Evolutionary conservation across 2,113 vertebrate genomes (phyloP).

Genomic region (Takifugu bimaculatus): DNA sequence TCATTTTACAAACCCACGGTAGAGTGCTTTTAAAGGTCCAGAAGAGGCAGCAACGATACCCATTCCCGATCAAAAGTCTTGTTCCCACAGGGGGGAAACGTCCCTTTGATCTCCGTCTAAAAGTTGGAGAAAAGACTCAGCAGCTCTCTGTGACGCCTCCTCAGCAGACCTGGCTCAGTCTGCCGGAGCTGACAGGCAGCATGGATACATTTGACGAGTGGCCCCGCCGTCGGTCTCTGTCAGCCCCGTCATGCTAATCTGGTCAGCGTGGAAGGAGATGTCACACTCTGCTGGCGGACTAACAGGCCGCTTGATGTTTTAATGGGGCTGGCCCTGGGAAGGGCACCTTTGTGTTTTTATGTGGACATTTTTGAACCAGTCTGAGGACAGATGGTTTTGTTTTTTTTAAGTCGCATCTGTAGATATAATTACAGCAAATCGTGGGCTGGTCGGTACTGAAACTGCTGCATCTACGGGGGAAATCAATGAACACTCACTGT

Average conservation of each 20-base stretch:
- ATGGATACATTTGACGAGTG: slow-evolving; percentile 21
- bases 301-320: slow-evolving; percentile 21
- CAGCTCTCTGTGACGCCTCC: slow-evolving; percentile 15
- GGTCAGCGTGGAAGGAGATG: slow-evolving; percentile 32
- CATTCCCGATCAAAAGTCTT: too few species aligned
- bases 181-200: slow-evolving; percentile 30
- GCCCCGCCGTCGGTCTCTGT: slow-evolving; percentile 33
- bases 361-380: slow-evolving; percentile 28
- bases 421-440: slow-evolving; percentile 44
- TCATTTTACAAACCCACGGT: too few species aligned
- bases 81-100: too few species aligned
- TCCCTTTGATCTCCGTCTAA: neutral
- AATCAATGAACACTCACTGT: slow-evolving; percentile 56
- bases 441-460: slow-evolving; percentile 16
- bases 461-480: slow-evolving; percentile 30
- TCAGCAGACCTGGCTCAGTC: slow-evolving; percentile 4
- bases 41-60: too few species aligned
- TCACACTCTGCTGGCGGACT: slow-evolving; percentile 25
- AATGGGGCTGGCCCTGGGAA: slow-evolving; percentile 16
- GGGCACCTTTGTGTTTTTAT: slow-evolving; percentile 19
- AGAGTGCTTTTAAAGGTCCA: too few species aligned
- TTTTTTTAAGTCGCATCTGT: slow-evolving; percentile 42
- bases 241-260: slow-evolving; percentile 9
- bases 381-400: slow-evolving; percentile 44
- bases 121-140: neutral